These are phyloP conservation scores for Trichogramma dendrolimi DNA, from an alignment of 2,888 invertebrate species.

Conservation along the genomic window DNA sequence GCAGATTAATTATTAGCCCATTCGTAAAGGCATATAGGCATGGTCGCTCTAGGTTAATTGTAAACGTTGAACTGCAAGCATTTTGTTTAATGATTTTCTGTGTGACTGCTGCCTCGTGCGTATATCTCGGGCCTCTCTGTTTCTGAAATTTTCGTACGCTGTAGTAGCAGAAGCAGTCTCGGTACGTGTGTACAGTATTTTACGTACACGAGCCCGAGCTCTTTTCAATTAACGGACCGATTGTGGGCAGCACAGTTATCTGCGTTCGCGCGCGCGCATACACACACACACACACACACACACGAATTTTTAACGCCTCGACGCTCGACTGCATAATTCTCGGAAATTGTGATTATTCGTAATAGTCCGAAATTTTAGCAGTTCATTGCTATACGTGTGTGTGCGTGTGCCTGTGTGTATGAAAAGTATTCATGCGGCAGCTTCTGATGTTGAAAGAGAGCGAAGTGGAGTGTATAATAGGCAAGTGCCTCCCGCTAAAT, in stretches of 20 bases:
- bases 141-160: not conserved
- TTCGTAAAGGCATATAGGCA: not conserved
- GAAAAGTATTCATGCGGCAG: slow-evolving; percentile 8
- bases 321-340: slow-evolving; percentile 1
- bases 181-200: not conserved
- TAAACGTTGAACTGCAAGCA: not conserved
- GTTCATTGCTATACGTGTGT: not conserved
- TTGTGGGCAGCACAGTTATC: too few relatives aligned
- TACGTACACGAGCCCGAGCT: not conserved
- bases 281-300: too few relatives aligned
- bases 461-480: slow-evolving; percentile 13
- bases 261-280: too few relatives aligned
- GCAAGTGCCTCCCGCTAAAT: slow-evolving; percentile 36
- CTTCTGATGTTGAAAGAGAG: slow-evolving; percentile 15
- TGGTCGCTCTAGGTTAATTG: too few relatives aligned
- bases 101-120: too few relatives aligned
- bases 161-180: slow-evolving; percentile 11
- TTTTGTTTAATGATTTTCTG: slow-evolving; percentile 27
- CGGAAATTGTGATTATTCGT: slow-evolving; percentile 25
- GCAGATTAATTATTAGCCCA: slow-evolving; percentile 28
- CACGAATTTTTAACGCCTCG: slow-evolving; percentile 18
- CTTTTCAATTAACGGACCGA: slow-evolving; percentile 23
- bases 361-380: slow-evolving; percentile 22
- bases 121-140: slow-evolving; percentile 7
- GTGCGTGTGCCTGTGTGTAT: slow-evolving; percentile 1